Base-by-base conservation (phyloP, 2,113 vertebrate genomes). In the Mungos mungo region DNA sequence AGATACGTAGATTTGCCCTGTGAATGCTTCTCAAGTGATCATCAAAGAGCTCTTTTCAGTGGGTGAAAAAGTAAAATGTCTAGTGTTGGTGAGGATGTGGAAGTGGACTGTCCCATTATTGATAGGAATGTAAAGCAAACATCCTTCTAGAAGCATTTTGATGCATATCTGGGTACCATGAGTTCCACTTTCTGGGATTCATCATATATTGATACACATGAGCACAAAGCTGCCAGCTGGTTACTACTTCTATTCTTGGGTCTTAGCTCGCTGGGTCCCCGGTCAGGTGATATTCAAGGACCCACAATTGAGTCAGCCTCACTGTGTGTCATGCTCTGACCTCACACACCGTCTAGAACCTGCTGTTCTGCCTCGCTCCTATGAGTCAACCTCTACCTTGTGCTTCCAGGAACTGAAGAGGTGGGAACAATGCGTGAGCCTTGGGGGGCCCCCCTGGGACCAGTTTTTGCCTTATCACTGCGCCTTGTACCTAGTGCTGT, bases 361-460 rank as follows among this genome's bases (percentile, higher is more conserved):
- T 35, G 66, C 29, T 31, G 33, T 85, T 50, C 72, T 79, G 85
- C 47, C 41, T 93, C 80, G 18, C 29, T 63, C 47, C 21, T 29
- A 5, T 69, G 96, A 96, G 79, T 92, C 90, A 93, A 5, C 52
- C 69, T 57, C 21, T 41, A n/a, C 50, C 41, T 54, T 21, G 27
- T 33, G 50, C 79, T 97, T 96, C 95, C 50, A 79, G 87, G 79
- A 95, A 72, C 60, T 19, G 9, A 92, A 60, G 65, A 57, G 27
- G 41, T 72, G 3, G 84, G 52, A 69, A 68, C 7, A 45, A 38
- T 68, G 21, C n/a, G 8, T 23, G 35, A 82, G 66, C 76, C 19
- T n/a, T 0, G 5, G 18, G 63, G 15, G 45, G 35, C 31, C 16
- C 33, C 71, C 63, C 35, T 7, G 8, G 57, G 35, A 31, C 60